Conservation (phyloP, 92 coral and sea anemone genomes). For the Chrysogorgia sp. region DNA sequence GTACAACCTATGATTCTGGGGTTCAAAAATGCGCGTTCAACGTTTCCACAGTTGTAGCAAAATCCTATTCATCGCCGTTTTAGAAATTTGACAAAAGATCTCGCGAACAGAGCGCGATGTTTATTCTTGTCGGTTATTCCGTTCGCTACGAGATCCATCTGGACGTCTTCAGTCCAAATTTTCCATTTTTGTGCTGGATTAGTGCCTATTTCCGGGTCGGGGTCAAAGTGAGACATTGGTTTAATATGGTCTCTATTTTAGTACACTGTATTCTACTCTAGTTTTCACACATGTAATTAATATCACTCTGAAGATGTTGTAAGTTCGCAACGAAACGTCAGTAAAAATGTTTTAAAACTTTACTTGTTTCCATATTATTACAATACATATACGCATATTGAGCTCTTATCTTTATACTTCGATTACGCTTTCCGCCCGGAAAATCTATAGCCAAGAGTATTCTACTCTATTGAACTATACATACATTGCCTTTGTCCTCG, state of each 20-base stretch:
- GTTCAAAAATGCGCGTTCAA: not conserved
- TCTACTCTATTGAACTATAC: no score
- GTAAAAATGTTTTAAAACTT: no score
- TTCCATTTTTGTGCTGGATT: constrained; percentile 6
- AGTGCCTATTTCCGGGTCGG: not conserved
- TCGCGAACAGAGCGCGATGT: constrained; percentile 1
- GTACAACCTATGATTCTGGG: not conserved
- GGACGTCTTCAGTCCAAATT: constrained; percentile 1
- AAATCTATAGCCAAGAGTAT: no score
- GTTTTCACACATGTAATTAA: no score
- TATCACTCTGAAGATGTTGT: no score
- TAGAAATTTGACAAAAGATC: not conserved
- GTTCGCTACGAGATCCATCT: not conserved
- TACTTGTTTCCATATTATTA: no score
- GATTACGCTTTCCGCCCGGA: no score
- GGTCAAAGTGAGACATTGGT: constrained; percentile 3
- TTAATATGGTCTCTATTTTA: not conserved
- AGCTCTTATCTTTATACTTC: no score
- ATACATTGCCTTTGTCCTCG: no score
- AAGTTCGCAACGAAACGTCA: no score
- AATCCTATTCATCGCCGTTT: not conserved
- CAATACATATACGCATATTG: no score
- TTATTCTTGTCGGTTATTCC: constrained; percentile 1
- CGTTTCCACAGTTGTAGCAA: not conserved
- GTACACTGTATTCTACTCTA: no score